Percentiles rank a stretch among this genome's conserved stretches.
phyloP scores from a whole-genome alignment of 2,797 vertebrate species.

The Lepidocolaptes lacrymiger region DNA sequence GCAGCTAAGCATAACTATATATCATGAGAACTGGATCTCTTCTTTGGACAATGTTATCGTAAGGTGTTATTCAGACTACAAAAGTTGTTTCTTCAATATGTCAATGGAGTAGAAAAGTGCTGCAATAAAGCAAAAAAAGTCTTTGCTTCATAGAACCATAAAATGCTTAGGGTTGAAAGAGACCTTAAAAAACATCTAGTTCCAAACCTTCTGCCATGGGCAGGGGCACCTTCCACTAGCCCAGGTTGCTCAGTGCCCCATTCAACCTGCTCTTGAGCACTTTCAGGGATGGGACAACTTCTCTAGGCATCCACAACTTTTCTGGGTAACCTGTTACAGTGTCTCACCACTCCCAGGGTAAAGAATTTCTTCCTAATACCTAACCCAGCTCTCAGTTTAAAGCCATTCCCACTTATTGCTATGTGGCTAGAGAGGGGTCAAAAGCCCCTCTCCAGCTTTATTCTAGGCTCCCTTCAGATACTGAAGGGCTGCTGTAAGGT shows the following conservation, averaged over 20 bases:
- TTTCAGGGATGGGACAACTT: background rate
- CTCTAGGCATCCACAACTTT: background rate
- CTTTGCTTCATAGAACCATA: background rate
- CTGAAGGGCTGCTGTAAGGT: background rate
- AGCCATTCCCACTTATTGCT: background rate
- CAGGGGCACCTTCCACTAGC: background rate
- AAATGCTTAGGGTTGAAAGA: background rate
- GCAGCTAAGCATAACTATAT: slow-evolving; percentile 53
- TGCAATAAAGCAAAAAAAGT: slow-evolving; percentile 24
- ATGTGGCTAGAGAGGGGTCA: too few species aligned
- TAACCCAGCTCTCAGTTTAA: background rate
- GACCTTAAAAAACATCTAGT: background rate
- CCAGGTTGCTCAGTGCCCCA: background rate
- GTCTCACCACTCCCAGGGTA: background rate
- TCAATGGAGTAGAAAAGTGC: slow-evolving; percentile 3
- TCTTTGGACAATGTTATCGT: slow-evolving; percentile 52
- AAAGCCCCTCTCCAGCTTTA: background rate
- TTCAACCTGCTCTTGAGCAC: background rate
- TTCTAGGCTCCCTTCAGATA: background rate
- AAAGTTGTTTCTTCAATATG: slow-evolving; percentile 39
- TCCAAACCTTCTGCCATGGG: rapidly evolving
- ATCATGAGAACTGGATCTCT: slow-evolving; percentile 65
- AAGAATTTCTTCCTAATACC: background rate
- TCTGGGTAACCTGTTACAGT: background rate
- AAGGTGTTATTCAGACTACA: slow-evolving; percentile 7